A percentile compares a stretch with the other conserved stretches of the same genome.
Conservation (phyloP, 2,888 invertebrate species). For the Taenaris catops region DNA sequence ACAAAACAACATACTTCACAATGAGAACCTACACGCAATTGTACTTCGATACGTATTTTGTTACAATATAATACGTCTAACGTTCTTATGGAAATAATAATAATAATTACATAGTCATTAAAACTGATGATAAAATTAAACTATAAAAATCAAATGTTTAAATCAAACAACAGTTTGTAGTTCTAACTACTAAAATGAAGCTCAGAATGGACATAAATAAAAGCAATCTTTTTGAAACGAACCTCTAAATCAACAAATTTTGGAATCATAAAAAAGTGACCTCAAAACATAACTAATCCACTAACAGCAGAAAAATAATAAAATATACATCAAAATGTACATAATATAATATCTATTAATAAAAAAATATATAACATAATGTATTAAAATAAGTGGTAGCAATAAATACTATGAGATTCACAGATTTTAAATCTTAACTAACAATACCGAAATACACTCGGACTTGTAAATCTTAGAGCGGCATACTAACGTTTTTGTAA, state of each 20-base stretch:
- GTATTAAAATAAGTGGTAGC: constrained; percentile 74
- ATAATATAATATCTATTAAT: constrained; percentile 76
- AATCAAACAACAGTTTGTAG: constrained; percentile 54
- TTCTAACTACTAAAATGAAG: constrained; percentile 55
- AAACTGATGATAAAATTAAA: constrained; percentile 41
- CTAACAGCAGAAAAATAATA: constrained; percentile 71
- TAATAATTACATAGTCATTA: constrained; percentile 41
- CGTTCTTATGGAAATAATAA: constrained; percentile 57
- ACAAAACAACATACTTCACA: constrained; percentile 33
- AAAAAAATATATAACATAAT: constrained; percentile 75
- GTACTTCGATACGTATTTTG: constrained; percentile 79
- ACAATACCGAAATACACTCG: constrained; percentile 73
- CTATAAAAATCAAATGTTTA: constrained; percentile 44
- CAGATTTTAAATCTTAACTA: constrained; percentile 79
- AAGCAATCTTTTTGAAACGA: constrained; percentile 59
- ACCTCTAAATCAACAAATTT: constrained; percentile 74
- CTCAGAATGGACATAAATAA: constrained; percentile 53
- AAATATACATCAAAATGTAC: constrained; percentile 80
- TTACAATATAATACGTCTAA: constrained; percentile 62
- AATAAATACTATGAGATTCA: constrained; percentile 80
- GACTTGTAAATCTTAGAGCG: constrained; percentile 70
- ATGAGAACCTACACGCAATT: constrained; percentile 66
- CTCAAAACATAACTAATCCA: constrained; percentile 68
- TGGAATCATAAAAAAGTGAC: constrained; percentile 70
- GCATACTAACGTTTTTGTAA: constrained; percentile 67